A percentile compares a stretch with the other conserved stretches of the same genome.
Evolutionary conservation across 35 echinoderm and acorn worm genomes (phyloP).

Genomic region (Chiridota heheva): DNA sequence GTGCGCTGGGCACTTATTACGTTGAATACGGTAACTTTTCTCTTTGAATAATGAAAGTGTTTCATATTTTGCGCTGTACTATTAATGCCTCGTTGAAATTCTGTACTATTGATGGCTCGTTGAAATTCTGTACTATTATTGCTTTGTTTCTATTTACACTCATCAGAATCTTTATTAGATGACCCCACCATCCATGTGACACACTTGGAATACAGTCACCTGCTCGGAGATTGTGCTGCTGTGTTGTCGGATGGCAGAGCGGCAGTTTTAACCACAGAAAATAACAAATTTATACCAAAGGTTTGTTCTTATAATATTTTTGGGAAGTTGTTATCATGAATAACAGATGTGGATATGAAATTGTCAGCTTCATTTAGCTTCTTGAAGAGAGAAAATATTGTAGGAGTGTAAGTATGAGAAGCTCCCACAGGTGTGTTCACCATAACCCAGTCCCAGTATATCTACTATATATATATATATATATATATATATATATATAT

Average conservation of each 20-base stretch:
- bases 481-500: too few relatives aligned
- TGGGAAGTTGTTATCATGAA: neutral
- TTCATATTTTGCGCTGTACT: neutral
- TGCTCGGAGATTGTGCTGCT: conserved; percentile 76
- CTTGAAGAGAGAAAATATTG: too few relatives aligned
- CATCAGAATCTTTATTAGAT: conserved; percentile 70
- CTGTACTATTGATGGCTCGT: too few relatives aligned
- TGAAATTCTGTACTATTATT: too few relatives aligned
- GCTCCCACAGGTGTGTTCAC: too few relatives aligned
- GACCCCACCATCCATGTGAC: conserved; percentile 66
- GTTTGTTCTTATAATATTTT: conserved; percentile 25
- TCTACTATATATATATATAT: too few relatives aligned
- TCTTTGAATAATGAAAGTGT: neutral
- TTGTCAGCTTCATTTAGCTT: too few relatives aligned
- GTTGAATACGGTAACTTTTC: too few relatives aligned
- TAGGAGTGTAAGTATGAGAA: too few relatives aligned
- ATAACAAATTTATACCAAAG: conserved; percentile 78
- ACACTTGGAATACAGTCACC: conserved; percentile 75
- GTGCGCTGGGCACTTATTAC: too few relatives aligned
- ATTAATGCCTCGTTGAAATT: too few relatives aligned
- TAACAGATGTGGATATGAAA: neutral
- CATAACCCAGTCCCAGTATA: too few relatives aligned
- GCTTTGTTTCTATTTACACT: neutral
- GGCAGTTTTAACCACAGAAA: conserved; percentile 87
- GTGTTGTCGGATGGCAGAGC: conserved; percentile 91